These are phyloP conservation scores for Brachyhypopomus gauderio DNA, from an alignment of 2,113 vertebrate species.

Conservation along the genomic window DNA sequence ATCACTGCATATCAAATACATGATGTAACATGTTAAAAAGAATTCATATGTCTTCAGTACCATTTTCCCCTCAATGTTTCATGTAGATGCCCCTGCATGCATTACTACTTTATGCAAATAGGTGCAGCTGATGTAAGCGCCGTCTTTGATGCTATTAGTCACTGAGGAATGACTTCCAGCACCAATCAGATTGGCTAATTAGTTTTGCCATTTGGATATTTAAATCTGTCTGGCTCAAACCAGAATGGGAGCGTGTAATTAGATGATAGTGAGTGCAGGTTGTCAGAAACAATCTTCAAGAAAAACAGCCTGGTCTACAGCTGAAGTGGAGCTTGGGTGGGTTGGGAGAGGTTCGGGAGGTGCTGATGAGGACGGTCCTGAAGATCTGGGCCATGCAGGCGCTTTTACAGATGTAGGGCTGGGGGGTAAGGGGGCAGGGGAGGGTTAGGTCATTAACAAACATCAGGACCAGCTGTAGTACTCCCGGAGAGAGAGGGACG, in stretches of 20 bases:
- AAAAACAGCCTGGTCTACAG: conserved; percentile 19
- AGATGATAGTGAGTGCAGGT: conserved; percentile 26
- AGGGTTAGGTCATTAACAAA: conserved; percentile 20
- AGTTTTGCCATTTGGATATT: conserved; percentile 34
- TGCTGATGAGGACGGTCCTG: conserved; percentile 15
- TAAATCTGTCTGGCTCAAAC: conserved; percentile 39
- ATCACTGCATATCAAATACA: conserved; percentile 15
- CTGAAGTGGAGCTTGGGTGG: conserved; percentile 11
- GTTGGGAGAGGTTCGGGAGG: conserved; percentile 7
- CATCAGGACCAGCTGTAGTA: background rate
- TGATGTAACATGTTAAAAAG: conserved; percentile 10
- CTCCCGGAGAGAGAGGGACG: background rate
- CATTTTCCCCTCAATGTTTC: background rate
- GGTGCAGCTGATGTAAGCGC: conserved; percentile 17
- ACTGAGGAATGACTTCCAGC: background rate
- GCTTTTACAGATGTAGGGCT: background rate
- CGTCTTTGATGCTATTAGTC: conserved; percentile 21
- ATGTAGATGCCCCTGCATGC: background rate
- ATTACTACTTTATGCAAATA: background rate
- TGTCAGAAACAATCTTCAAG: conserved; percentile 42
- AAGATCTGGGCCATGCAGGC: conserved; percentile 16
- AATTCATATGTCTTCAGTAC: background rate
- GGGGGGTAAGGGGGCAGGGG: too few relatives aligned
- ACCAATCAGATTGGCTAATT: conserved; percentile 28
- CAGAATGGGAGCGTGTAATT: conserved; percentile 33